Percentiles rank a stretch among this genome's conserved stretches.
Evolutionary conservation across 1,140 invertebrate species (phyloP).

Genomic region (Magallana ariakensis): DNA sequence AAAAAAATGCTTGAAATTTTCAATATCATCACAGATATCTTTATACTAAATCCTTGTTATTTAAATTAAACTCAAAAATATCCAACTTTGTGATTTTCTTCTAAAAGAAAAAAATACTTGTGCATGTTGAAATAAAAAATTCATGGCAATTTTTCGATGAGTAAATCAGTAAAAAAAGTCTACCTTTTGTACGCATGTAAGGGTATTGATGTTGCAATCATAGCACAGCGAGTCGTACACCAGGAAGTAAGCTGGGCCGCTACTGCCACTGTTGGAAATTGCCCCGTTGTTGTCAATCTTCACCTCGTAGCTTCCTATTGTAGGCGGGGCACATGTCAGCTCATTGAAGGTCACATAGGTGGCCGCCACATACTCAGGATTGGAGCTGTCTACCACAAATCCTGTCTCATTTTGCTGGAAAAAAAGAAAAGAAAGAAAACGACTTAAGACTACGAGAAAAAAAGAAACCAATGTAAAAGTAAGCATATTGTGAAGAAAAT

Average conservation of each 20-base stretch:
- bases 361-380: conserved; percentile 36
- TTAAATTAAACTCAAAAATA: no score
- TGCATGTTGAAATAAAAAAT: no score
- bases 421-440: not conserved
- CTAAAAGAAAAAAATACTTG: no score
- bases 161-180: not conserved
- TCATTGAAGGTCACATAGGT: conserved; percentile 65
- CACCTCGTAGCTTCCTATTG: conserved; percentile 56
- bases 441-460: no score
- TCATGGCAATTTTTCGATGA: no score
- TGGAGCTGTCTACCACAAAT: conserved; percentile 40
- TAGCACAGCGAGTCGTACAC: conserved; percentile 68
- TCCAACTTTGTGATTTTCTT: no score
- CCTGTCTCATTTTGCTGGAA: conserved; percentile 61
- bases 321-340: conserved; percentile 60
- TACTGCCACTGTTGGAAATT: conserved; percentile 45
- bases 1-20: no score
- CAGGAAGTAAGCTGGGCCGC: conserved; percentile 52
- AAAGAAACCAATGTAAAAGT: no score
- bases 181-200: conserved; percentile 66
- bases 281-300: conserved; percentile 60
- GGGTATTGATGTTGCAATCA: conserved; percentile 55
- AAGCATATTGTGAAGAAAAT: no score
- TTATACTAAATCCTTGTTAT: no score
- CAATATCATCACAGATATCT: no score